Evolutionary conservation across 2,888 invertebrate genomes (phyloP), one percentile per base, ranked within the genome.

Genomic region (Bhutanitis thaidina): DNA sequence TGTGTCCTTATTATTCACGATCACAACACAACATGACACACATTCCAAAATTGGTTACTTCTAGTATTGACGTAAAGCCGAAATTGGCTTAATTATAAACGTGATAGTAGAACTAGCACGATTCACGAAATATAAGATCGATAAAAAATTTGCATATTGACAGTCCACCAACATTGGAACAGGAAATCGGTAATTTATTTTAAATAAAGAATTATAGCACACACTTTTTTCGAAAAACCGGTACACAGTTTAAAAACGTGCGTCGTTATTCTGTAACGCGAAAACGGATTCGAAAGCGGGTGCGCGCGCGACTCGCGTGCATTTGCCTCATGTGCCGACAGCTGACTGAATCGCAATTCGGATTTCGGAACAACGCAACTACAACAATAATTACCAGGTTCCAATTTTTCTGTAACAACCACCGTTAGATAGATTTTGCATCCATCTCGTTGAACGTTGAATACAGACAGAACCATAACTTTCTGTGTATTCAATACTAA

Each of bases 311-410:
- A 74, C 82, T 80, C 80, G 71, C 88, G 86, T 86, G 79, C 81
- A 75, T 66, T 71, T 66, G 71, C 73, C 72, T 71, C 83, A 78
- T 86, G 65, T 76, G 84, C 81, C 80, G 79, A 80, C 87, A 87
- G 85, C 87, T 88, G 84, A 89, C 89, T 88, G 87, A 83, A 83
- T 79, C 78, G 81, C 82, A 80, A 84, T 83, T 79, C 83, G 80
- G 81, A 80, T 84, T 83, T 79, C 83, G 80, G 81, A 82, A 84
- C 80, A 81, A 77, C 81, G 69, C 74, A 67, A 74, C 76, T 49
- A 59, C 57, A 60, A 63, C 49, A 56, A 55, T 60, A 80, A 83
- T 80, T 80, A 81, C 79, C 73, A 60, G 73, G 70, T 69, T 71
- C 67, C 64, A 80, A 78, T 79, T 86, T 83, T 85, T 84, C 72